These are phyloP conservation scores for Cyclina sinensis DNA, from an alignment of 1,140 invertebrate genomes.

Conservation along the genomic window DNA sequence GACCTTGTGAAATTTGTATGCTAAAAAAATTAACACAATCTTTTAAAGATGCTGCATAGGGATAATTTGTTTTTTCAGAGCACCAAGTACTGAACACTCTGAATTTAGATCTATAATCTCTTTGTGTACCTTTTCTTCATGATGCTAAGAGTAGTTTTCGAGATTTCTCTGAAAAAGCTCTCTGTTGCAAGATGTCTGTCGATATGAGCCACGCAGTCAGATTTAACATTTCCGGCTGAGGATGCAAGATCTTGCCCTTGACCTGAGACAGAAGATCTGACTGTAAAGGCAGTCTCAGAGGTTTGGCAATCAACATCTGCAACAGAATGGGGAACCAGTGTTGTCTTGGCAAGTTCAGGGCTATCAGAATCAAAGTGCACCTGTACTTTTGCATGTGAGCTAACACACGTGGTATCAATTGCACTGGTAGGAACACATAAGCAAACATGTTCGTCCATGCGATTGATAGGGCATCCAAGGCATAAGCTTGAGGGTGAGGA, in stretches of 20 bases:
- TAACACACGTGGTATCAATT: constrained; percentile 2
- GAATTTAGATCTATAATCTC: constrained; percentile 53
- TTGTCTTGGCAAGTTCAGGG: constrained; percentile 49
- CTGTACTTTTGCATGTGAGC: constrained; percentile 27
- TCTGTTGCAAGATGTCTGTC: constrained; percentile 41
- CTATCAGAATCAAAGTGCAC: constrained; percentile 53
- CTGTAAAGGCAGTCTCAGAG: neutral
- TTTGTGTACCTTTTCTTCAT: constrained; percentile 49
- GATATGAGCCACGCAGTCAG: constrained; percentile 56
- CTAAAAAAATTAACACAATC: constrained; percentile 54
- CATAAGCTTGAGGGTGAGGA: constrained; percentile 53
- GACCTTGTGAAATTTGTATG: neutral
- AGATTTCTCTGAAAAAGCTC: constrained; percentile 54
- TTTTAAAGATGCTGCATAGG: constrained; percentile 14
- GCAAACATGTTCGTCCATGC: constrained; percentile 53
- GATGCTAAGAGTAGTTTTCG: constrained; percentile 6
- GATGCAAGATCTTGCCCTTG: constrained; percentile 8
- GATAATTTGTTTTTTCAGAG: constrained; percentile 41
- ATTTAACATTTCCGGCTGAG: constrained; percentile 8
- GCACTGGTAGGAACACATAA: constrained; percentile 44
- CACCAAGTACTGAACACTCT: constrained; percentile 48
- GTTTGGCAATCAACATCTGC: constrained; percentile 21
- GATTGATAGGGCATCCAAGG: constrained; percentile 65
- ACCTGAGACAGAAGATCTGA: constrained; percentile 22
- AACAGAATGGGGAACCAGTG: constrained; percentile 15